Base-by-base conservation (phyloP, 2,113 vertebrate genomes). In the Marmota monax region DNA sequence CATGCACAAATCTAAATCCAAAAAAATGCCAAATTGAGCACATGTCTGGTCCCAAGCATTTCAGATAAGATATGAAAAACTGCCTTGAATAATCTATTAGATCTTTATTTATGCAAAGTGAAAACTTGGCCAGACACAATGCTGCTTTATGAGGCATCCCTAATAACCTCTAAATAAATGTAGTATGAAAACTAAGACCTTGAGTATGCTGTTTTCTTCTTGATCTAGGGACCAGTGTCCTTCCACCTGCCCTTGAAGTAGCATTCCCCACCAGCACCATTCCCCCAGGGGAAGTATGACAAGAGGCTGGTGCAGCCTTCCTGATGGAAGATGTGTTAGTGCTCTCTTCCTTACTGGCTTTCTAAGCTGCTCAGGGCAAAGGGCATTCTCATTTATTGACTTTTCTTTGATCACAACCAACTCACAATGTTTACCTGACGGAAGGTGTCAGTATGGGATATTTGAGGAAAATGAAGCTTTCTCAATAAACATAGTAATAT, bases 21-120 rank as follows among this genome's bases (percentile, higher is more conserved):
- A 76, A 53, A 89, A 42, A 34, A 53, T 73, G 17, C 61, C n/a
- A 88, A 87, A 80, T 61, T 23, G 39, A 48, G 69, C 83, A 25
- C 7, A 74, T 6, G 45, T 90, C 37, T 70, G 22, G 25, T 63
- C 7, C 83, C 48, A 67, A 77, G 48, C 29, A 83, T 42, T 84
- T 82, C 22, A 58, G n/a, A 58, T 74, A 84, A 17, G 10, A 2
- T 45, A 84, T 76, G 48, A 96, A 93, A 93, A 97, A 78, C 32
- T 88, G 23, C 39, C 63, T 94, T 7, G 11, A 63, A 95, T 89
- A 92, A 56, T 77, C 70, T 84, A 65, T 87, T 76, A 89, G 56
- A 23, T 91, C 45, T 80, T 83, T 10, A 42, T 73, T 89, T 61
- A 86, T 83, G 37, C 92, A 65, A 90, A 67, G 45, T 72, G 65